Evolutionary conservation across 2,797 vertebrate genomes (phyloP), one percentile per base, ranked within the genome.

Genomic region (Tinamus major): DNA sequence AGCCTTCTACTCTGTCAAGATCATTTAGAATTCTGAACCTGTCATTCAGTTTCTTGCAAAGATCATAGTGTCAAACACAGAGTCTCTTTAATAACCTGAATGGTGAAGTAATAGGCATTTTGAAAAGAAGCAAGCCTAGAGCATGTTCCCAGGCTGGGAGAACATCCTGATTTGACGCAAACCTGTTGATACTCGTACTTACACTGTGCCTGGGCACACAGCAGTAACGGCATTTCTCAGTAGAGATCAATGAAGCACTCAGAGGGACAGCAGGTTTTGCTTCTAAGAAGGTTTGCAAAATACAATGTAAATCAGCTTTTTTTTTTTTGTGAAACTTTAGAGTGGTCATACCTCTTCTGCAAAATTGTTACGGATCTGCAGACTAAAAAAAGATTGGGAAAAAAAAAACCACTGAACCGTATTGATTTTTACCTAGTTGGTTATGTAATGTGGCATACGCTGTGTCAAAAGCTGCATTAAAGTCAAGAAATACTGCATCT

Each of bases 181-280:
- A 81, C 24, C 44, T 71, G 10, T 68, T 69, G 42, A 39, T 67
- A 24, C 4, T 51, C 23, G n/a, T 41, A 13, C 18, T 77, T 85
- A 35, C 5, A 11, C 11, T 42, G 9, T 56, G 62, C 12, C 29
- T 65, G n/a, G 46, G 15, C 10, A 56, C 65, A 7, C 27, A 81
- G 4, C 19, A 44, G 7, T 49, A 9, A 29, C 41, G 31, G n/a
- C 4, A 11, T 44, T 6, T 4, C 0, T 1, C 12, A 31, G n/a
- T n/a, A 72, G 11, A 8, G 13, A 29, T 62, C n/a, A 41, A 0
- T 37, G 62, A 44, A 11, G 14, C 78, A 11, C 46, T 24, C 31
- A 19, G 39, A 44, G 3, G 3, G 17, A 35, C 17, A 48, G 5
- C 5, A 24, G 13, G 31, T 15, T 4, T 41, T 71, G 19, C 19